Percentiles rank a stretch among this genome's conserved stretches.
These are phyloP conservation scores for Oryctolagus cuniculus DNA, from an alignment of 2,113 vertebrate genomes.

Conservation along the genomic window mOryCun1.1 NC_091443.1:50664001-50664500, in stretches of 20 bases:
- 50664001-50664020: background rate
- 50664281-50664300: accelerated
- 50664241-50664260: background rate
- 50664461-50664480: background rate
- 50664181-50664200: background rate
- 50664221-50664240: background rate
- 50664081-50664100: background rate
- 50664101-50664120: background rate
- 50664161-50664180: background rate
- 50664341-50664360: background rate
- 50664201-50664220: background rate
- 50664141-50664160: background rate
- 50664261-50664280: constrained; percentile 40
- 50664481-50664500: background rate
- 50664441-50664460: background rate
- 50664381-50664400: constrained; percentile 64
- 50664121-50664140: accelerated
- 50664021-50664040: background rate
- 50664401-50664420: background rate
- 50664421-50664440: background rate
- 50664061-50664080: background rate
- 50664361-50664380: background rate
- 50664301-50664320: background rate
- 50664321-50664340: background rate
- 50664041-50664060: background rate